Percentiles rank a stretch among this genome's conserved stretches.
These are phyloP conservation scores for Climacteris rufus DNA, from an alignment of 2,113 vertebrate genomes.

Conservation along the genomic window DNA sequence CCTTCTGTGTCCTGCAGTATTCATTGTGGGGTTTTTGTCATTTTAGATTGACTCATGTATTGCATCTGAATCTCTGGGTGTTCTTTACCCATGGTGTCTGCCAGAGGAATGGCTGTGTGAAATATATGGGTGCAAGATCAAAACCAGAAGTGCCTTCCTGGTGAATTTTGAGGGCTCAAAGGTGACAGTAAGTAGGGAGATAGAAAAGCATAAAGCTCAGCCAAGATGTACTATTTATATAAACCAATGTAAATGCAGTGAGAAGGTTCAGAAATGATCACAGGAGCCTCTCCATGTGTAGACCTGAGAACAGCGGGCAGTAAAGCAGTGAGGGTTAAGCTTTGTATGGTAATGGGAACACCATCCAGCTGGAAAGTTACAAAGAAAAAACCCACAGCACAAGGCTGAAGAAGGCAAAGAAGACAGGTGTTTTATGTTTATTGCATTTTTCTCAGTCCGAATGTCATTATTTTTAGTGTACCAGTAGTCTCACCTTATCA, in stretches of 20 bases:
- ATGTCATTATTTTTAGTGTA: not conserved
- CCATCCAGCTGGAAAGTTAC: not conserved
- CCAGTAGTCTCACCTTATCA: not conserved
- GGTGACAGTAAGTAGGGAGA: not conserved
- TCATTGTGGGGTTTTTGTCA: not conserved
- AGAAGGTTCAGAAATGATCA: not conserved
- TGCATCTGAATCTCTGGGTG: not conserved
- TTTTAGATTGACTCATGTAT: not conserved
- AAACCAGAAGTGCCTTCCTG: not conserved
- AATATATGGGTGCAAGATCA: not conserved
- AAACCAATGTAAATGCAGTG: not conserved
- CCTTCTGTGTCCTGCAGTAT: not conserved
- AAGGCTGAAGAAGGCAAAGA: not conserved
- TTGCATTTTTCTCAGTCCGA: not conserved
- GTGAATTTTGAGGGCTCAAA: not conserved
- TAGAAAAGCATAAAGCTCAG: not conserved
- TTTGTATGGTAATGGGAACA: not conserved
- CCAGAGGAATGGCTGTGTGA: accelerated
- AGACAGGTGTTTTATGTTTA: accelerated
- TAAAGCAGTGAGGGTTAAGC: not conserved
- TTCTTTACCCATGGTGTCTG: not conserved
- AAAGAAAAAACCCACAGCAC: not conserved
- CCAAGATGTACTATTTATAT: not conserved
- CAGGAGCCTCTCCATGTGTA: not conserved
- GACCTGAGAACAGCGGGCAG: not conserved